Percentiles rank a stretch among this genome's conserved stretches.
phyloP scores from a whole-genome alignment of 2,113 vertebrate genomes.

The Pomatostomus ruficeps region DNA sequence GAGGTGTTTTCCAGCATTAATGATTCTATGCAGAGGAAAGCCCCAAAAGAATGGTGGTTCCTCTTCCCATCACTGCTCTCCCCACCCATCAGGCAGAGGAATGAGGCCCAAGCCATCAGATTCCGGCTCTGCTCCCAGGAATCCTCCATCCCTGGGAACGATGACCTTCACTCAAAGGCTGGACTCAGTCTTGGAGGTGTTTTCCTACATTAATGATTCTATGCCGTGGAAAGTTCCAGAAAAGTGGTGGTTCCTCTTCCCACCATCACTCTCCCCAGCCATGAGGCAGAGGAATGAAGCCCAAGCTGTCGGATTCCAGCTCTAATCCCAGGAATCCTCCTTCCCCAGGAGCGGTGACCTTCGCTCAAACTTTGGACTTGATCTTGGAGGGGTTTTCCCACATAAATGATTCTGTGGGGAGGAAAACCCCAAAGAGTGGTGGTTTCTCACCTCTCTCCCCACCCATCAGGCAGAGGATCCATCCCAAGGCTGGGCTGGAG shows the following conservation, averaged over 20 bases:
- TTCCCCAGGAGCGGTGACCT: rapidly evolving
- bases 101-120: not conserved
- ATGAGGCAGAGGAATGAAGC: not conserved
- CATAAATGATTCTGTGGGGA: not conserved
- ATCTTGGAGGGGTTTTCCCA: not conserved
- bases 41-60: not conserved
- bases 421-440: not conserved
- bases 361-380: not conserved
- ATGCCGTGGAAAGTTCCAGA: not conserved
- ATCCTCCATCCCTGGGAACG: not conserved
- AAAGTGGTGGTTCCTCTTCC: not conserved
- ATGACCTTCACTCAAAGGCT: not conserved
- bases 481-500: not conserved
- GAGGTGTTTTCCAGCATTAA: not conserved
- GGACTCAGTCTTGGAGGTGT: not conserved
- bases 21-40: rapidly evolving
- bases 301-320: rapidly evolving
- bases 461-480: not conserved
- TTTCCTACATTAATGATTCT: not conserved
- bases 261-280: not conserved
- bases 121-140: not conserved
- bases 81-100: not conserved
- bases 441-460: not conserved
- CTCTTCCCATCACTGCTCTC: not conserved
- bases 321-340: not conserved